These are phyloP conservation scores for Psococerastis gibbosa DNA, from an alignment of 2,888 invertebrate genomes.

Conservation along the genomic window DNA sequence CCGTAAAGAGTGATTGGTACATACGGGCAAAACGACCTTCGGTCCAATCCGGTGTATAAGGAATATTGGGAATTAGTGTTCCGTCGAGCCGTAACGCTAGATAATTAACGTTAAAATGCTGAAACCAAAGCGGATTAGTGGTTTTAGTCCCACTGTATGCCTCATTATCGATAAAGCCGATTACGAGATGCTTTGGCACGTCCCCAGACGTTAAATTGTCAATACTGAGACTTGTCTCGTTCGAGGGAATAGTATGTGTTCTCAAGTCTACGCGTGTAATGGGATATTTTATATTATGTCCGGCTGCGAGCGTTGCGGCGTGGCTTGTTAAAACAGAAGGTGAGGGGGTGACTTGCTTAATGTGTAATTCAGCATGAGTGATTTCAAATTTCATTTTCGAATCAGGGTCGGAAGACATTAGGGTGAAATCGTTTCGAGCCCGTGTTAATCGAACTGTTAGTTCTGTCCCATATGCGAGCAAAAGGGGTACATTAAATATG, in stretches of 20 bases:
- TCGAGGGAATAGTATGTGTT: background rate
- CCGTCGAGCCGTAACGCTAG: background rate
- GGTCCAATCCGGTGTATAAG: background rate
- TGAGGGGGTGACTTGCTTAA: background rate
- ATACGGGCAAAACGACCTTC: background rate
- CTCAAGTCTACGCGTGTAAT: background rate
- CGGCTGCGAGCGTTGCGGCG: background rate
- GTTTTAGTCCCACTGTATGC: background rate
- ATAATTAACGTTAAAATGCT: background rate
- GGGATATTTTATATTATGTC: background rate
- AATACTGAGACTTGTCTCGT: background rate
- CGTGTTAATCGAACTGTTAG: background rate
- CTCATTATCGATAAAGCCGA: background rate
- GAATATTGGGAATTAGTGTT: background rate
- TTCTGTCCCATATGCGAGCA: background rate
- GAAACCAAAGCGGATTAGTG: background rate
- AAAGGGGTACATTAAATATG: background rate
- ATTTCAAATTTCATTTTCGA: background rate
- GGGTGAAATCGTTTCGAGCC: background rate
- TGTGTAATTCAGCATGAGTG: background rate
- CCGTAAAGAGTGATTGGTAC: background rate
- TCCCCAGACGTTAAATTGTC: background rate
- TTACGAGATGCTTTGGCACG: background rate
- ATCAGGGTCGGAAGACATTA: background rate
- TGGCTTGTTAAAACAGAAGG: background rate